Base-by-base conservation (phyloP, 2,888 invertebrate species). In the Holacanthella duospinosa region DNA sequence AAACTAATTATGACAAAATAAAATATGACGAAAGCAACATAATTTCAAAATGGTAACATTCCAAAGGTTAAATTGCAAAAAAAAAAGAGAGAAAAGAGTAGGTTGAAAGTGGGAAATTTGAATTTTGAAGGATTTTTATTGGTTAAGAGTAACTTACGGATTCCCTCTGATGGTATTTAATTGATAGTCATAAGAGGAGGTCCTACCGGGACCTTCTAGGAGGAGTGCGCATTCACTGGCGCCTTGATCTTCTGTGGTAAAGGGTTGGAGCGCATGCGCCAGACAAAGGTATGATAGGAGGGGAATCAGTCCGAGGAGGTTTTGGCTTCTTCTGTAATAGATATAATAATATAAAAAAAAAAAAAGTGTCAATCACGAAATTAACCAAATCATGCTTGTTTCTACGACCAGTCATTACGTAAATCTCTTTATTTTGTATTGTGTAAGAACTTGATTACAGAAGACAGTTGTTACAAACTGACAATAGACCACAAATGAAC, bases 151-250 rank as follows among this genome's bases (percentile, higher is more conserved):
- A 78, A 88, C 89, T 87, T 80, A 90, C 89, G 85, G 81, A 43
- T 77, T 76, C 73, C 84, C 83, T 74, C 89, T 83, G 58, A 92
- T 83, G 66, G 91, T 81, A 79, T 91, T 91, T 74, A 88, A 84
- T 75, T 87, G 87, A 78, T 90, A 90, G 78, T 92, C 91, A 75
- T 87, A 91, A 21, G 86, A 84, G 64, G 87, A 89, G 69, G 88
- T 86, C 74, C 88, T 83, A 63, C 88, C 88, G 0, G 87, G 87
- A 16, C 89, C 87, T 68, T 84, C 82, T 68, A 92, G 79, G 73
- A 89, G 80, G 55, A 91, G 80, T 6, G 91, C 91, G 77, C 91
- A 91, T 74, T 90, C 89, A 29, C 80, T 78, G 65, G 67, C 67
- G n/a, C 80, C 79, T 48, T 67, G 68, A 60, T 72, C 68, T 65